phyloP scores from a whole-genome alignment of 2,888 invertebrate genomes.

The Tenthredo notha region DNA sequence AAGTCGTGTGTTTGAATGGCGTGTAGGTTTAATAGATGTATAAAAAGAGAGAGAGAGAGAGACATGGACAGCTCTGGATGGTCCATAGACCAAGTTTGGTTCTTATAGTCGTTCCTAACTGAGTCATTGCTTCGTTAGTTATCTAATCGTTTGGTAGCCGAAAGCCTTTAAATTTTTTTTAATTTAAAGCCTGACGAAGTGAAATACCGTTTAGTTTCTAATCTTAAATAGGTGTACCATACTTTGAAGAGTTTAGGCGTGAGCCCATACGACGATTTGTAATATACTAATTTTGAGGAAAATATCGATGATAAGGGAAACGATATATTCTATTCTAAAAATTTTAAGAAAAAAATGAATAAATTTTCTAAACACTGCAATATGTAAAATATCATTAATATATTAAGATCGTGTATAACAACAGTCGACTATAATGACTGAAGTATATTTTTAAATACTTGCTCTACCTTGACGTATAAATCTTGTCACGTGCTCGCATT shows the following conservation, averaged over 20 bases:
- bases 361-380: neutral
- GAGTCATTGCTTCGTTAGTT: conserved; percentile 38
- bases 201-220: conserved; percentile 25
- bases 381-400: neutral
- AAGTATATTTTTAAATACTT: conserved; percentile 39
- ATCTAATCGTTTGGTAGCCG: conserved; percentile 6
- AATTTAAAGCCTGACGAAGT: conserved; percentile 33
- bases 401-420: neutral
- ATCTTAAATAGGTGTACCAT: neutral
- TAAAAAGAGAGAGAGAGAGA: neutral
- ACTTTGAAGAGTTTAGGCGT: neutral
- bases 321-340: neutral
- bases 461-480: conserved; percentile 47
- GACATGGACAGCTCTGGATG: neutral
- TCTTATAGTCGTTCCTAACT: neutral
- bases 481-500: conserved; percentile 44
- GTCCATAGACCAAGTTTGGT: conserved; percentile 15
- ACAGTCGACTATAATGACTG: conserved; percentile 25
- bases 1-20: neutral
- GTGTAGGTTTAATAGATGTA: neutral
- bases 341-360: neutral
- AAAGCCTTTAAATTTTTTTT: conserved; percentile 37
- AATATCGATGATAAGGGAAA: neutral
- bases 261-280: neutral
- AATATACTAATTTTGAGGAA: neutral